A percentile compares a stretch with the other conserved stretches of the same genome.
Evolutionary conservation across 1,140 invertebrate species (phyloP).

Genomic region (Sinonovacula constricta): DNA sequence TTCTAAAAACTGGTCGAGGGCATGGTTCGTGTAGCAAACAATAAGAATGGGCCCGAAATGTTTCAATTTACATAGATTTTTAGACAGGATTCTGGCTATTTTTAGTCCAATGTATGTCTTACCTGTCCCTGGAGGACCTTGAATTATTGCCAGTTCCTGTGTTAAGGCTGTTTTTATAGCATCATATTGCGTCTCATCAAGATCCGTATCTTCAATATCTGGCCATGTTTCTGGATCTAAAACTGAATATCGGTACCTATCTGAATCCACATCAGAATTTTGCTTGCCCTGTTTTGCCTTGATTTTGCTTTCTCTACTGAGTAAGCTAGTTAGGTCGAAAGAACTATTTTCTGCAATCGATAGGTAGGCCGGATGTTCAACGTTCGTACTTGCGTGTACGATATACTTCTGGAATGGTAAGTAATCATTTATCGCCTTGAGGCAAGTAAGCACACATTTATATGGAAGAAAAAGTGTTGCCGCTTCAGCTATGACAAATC

Average conservation of each 20-base stretch:
- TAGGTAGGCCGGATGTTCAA: not conserved
- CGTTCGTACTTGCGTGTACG: not conserved
- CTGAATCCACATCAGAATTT: too few species aligned
- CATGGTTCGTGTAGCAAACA: slow-evolving; percentile 92
- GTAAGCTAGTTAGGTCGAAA: not conserved
- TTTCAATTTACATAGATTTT: slow-evolving; percentile 70
- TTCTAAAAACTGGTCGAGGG: slow-evolving; percentile 93
- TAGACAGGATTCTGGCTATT: slow-evolving; percentile 74
- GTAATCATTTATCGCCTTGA: too few species aligned
- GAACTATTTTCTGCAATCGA: not conserved
- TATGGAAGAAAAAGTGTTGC: too few species aligned
- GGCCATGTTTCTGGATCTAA: slow-evolving; percentile 67
- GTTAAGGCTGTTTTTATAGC: slow-evolving; percentile 79
- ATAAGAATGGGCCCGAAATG: slow-evolving; percentile 84
- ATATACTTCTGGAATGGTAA: not conserved
- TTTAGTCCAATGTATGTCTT: slow-evolving; percentile 78
- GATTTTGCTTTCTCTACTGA: not conserved
- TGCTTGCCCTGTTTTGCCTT: too few species aligned
- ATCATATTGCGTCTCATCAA: slow-evolving; percentile 79
- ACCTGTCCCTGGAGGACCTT: slow-evolving; percentile 80
- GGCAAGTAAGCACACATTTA: too few species aligned
- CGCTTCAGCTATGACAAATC: too few species aligned
- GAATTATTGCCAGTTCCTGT: slow-evolving; percentile 84
- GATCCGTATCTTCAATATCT: slow-evolving; percentile 56
- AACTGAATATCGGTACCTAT: too few species aligned